A percentile compares a stretch with the other conserved stretches of the same genome.
These are phyloP conservation scores for Drosophila affinis DNA, from an alignment of 2,888 invertebrate genomes.

Conservation along the genomic window DNA sequence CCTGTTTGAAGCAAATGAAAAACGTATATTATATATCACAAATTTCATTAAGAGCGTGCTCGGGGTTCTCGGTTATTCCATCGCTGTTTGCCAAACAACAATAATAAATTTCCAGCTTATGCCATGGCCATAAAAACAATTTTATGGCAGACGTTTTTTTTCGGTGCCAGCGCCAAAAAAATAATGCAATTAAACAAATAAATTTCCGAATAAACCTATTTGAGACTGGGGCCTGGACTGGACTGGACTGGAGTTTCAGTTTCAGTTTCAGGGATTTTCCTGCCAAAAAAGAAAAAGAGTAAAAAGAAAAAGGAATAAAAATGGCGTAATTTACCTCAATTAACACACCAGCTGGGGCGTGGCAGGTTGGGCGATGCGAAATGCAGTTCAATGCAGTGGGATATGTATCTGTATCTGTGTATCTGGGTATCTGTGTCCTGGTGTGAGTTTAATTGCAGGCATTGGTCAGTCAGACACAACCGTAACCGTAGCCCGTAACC, in stretches of 20 bases:
- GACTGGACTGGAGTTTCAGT: no score
- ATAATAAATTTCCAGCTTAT: slow-evolving; percentile 69
- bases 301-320: slow-evolving; percentile 45
- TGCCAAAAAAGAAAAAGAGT: background rate
- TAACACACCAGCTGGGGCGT: slow-evolving; percentile 68
- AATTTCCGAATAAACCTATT: slow-evolving; percentile 71
- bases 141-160: slow-evolving; percentile 58
- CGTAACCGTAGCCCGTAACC: slow-evolving; percentile 53
- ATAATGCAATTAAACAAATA: slow-evolving; percentile 76
- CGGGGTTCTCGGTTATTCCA: background rate
- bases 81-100: slow-evolving; percentile 29
- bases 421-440: slow-evolving; percentile 19
- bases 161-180: slow-evolving; percentile 42
- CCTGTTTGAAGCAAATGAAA: slow-evolving; percentile 1
- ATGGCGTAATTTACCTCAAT: slow-evolving; percentile 78
- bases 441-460: slow-evolving; percentile 73
- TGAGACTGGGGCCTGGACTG: slow-evolving; percentile 20
- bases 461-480: slow-evolving; percentile 72
- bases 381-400: slow-evolving; percentile 35
- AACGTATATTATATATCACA: slow-evolving; percentile 10
- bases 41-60: slow-evolving; percentile 32
- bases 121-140: slow-evolving; percentile 54
- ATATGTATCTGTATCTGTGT: slow-evolving; percentile 1
- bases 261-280: background rate
- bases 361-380: slow-evolving; percentile 1